Base-by-base conservation (phyloP, 2,888 invertebrate species). In the Drosophila quinaria region DNA sequence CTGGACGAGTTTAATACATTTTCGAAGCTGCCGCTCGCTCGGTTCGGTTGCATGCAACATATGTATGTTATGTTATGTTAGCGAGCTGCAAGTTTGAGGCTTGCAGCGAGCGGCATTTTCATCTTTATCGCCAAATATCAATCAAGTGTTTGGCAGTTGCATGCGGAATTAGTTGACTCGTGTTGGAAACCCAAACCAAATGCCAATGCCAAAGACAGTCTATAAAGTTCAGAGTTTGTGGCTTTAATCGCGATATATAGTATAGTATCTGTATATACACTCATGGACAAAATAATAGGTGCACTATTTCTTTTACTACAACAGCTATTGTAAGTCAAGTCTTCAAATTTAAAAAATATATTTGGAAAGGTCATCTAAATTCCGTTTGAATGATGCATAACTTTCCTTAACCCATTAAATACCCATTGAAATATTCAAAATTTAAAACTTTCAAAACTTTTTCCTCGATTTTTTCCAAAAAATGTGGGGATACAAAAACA, bases 221-320 rank as follows among this genome's bases (percentile, higher is more conserved):
- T 80, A 88, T 88, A 90, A 91, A 88, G 87, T 77, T 82, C 81
- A 80, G 78, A 78, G 79, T 87, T 81, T 90, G 78, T 78, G 74
- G 70, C 78, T 75, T 86, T 80, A 72, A 82, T 70, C 72, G 62
- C 37, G 15, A 19, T 39, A 31, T 9, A 62, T 47, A 54, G 39
- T 31, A 49, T 39, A 47, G 13, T 35, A 37, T 39, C n/a, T 42
- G 37, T 31, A 42, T 11, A 49, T 55, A n/a, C n/a, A n/a, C n/a
- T n/a, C n/a, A n/a, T n/a, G n/a, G n/a, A n/a, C n/a, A n/a, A n/a
- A n/a, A n/a, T n/a, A n/a, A n/a, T n/a, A n/a, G n/a, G n/a, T n/a
- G n/a, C n/a, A n/a, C n/a, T n/a, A n/a, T n/a, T n/a, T n/a, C n/a
- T n/a, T n/a, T n/a, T n/a, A n/a, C n/a, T n/a, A n/a, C n/a, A n/a